Base-by-base conservation (phyloP, 2,797 vertebrate species). In the Cygnus olor region DNA sequence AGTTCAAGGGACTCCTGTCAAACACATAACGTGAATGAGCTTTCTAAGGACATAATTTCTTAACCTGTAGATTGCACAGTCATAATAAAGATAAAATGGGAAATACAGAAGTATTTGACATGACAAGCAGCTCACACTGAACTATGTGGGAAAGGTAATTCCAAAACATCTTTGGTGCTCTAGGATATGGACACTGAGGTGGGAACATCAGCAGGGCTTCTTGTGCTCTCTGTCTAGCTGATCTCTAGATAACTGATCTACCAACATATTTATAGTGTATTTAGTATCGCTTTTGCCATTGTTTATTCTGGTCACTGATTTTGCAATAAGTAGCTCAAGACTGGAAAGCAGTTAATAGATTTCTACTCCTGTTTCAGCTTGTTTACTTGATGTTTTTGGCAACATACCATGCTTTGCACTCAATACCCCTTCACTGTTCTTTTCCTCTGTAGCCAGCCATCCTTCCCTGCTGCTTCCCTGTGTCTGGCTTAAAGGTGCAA, bases 371-470 rank as follows among this genome's bases (percentile, higher is more conserved):
- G 58, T 90, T 96, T 91, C 81, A 83, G 54, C 42, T 89, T 92
- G 93, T 95, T 94, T 95, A 85, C 93, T 91, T 96, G 69, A 56
- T 79, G 56, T 28, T 85, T 90, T 88, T 95, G 93, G 88, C 91
- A 89, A 61, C 0, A 0, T 27, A 36, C 51, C 73, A 83, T 51
- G 45, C 69, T 78, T 94, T 94, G 92, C 69, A 21, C 72, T 88
- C 70, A 30, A 6, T 94, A 49, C 81, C 76, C 93, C 80, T 30
- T 66, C 32, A 11, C 60, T 42, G 28, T 34, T 65, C 30, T n/a
- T 78, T 34, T 49, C 13, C 13, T 64, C 32, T 8, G 20, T 66
- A 68, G 28, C 56, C 79, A 3, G 10, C 77, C 5, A 3, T 76
- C 82, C 70, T 93, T 72, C 61, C 81, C 86, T 92, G 71, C 71